A percentile compares a stretch with the other conserved stretches of the same genome.
Evolutionary conservation across 2,888 invertebrate species (phyloP).

Genomic region (Megaustenia siamemsis): DNA sequence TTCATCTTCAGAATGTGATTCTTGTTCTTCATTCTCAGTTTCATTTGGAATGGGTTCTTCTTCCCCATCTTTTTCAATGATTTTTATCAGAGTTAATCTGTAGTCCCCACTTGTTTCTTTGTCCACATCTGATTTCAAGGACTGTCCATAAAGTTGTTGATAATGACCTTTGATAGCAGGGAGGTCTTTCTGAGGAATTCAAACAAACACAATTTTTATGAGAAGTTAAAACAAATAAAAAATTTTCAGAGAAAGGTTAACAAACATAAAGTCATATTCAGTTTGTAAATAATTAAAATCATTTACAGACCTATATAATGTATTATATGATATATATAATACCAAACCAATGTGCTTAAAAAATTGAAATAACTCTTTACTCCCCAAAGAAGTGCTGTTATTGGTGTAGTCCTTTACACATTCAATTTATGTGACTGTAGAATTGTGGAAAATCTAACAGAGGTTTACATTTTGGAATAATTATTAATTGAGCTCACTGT

Average conservation of each 20-base stretch:
- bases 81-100: slow-evolving; percentile 72
- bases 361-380: too few species aligned
- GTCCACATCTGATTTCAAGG: slow-evolving; percentile 75
- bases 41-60: slow-evolving; percentile 50
- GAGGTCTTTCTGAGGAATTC: slow-evolving; percentile 78
- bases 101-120: slow-evolving; percentile 79
- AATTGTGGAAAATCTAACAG: background rate
- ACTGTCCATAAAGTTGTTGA: slow-evolving; percentile 75
- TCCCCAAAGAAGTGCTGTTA: too few species aligned
- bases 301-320: too few species aligned
- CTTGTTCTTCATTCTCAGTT: slow-evolving; percentile 1
- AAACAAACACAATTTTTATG: background rate
- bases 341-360: too few species aligned
- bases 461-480: too few species aligned
- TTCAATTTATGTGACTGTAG: background rate
- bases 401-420: too few species aligned
- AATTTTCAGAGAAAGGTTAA: too few species aligned
- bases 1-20: background rate
- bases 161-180: slow-evolving; percentile 79
- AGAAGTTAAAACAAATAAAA: background rate
- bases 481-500: too few species aligned
- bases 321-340: too few species aligned
- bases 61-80: slow-evolving; percentile 63
- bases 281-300: too few species aligned
- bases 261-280: too few species aligned